Base-by-base conservation (phyloP, 2,113 vertebrate species). In the Callospermophilus lateralis region DNA sequence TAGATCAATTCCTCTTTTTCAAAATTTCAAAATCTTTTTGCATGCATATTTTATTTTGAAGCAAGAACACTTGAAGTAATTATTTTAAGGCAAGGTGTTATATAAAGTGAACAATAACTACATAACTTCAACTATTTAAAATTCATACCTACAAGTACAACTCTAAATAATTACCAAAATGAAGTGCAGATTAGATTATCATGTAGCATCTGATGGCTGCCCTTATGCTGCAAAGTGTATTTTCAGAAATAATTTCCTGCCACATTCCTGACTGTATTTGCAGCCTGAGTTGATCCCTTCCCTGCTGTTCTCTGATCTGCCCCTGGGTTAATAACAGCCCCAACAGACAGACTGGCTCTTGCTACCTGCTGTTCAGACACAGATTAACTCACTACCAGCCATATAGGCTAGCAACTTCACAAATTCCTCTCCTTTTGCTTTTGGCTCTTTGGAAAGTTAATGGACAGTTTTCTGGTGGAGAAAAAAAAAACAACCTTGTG, bases 201-300 rank as follows among this genome's bases (percentile, higher is more conserved):
- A 86, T 61, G 92, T 65, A 88, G 84, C 90, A 85, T 97, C 97
- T 98, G 98, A 98, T 98, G 92, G 83, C 97, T 92, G 97, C 95
- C 97, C 96, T 98, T 99, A 98, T 98, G 98, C 98, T 98, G 97
- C 97, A 95, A 97, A 98, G 93, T 97, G 97, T 98, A 97, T 98
- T 98, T 98, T 98, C 97, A 98, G 81, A 99, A 98, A 99, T 99
- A 98, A 99, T 99, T 99, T 98, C 98, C 98, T 99, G 98, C 97
- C 98, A 97, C 98, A 99, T 99, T 99, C 99, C 98, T 98, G 97
- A 97, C 99, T 98, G 99, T 98, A 99, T 99, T 99, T 99, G 98
- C 98, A 98, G 98, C 79, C 97, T 87, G 97, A 91, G 98, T 98
- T 99, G 98, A 99, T 99, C 98, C 92, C 98, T 99, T 98, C 98